Base-by-base conservation (phyloP, 2,888 invertebrate species). In the Aphidoletes aphidimyza region DNA sequence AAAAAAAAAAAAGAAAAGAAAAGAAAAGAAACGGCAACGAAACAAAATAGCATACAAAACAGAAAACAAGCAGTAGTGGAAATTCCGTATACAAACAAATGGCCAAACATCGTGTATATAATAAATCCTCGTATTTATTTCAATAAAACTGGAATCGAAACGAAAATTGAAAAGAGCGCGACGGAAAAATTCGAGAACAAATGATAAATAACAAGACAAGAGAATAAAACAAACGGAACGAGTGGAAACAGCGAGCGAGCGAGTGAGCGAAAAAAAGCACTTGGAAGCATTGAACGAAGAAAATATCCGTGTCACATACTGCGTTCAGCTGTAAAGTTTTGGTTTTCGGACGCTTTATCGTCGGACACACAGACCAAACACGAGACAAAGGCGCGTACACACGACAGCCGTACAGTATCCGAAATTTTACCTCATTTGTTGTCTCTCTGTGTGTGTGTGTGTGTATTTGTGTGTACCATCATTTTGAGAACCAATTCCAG, bases 81-180 rank as follows among this genome's bases (percentile, higher is more conserved):
- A 69, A 34, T 2, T 5, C 34, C 30, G 36, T 34, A 34, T 11
- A 36, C 78, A 81, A 81, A 81, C 22, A 81, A 81, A 81, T 37
- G 37, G 37, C 2, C 36, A 37, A 81, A 81, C 19, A 37, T 81
- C 39, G 37, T 37, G n/a, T 81, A 81, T n/a, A 81, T 37, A 37
- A 81, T 81, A 81, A 81, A 81, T 81, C 81, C 37, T 37, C 81
- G 81, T 81, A 81, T 81, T 81, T 81, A 81, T 81, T 81, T 36
- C 81, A 81, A 81, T 81, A 81, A 81, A 81, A 81, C 37, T 2
- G 81, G 81, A 81, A 81, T 37, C 81, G 19, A 37, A n/a, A 81
- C 37, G 81, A 81, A 37, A 81, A 81, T 81, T 81, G 81, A 81
- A 81, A 37, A 81, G 37, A 69, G 69, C 69, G 36, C 81, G 36